Base-by-base conservation (phyloP, 2,888 invertebrate genomes). In the Lithophane socia region DNA sequence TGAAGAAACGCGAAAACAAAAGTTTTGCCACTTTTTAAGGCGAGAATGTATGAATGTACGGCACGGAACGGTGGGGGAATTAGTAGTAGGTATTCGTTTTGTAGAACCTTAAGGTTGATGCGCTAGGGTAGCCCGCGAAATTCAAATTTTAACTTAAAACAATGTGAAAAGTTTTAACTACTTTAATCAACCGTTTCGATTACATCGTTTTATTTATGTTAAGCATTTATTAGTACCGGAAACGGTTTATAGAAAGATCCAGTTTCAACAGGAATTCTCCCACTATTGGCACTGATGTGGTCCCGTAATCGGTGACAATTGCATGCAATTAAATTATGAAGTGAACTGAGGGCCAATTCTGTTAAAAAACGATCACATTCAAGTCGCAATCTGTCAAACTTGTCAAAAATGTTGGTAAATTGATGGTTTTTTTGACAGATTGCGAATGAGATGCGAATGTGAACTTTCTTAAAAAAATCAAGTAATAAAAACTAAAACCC, bases 1-100 rank as follows among this genome's bases (percentile, higher is more conserved):
- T 67, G 79, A 73, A 77, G 83, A 76, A 77, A 79, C 52, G 71
- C 42, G 76, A 70, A 83, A 84, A 80, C 75, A 84, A 87, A 88
- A 87, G 76, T 84, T 88, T 58, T 42, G 69, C 86, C 78, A 80
- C 77, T 82, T 80, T 58, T 77, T 49, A 64, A 49, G 44, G 63
- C 69, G 77, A 29, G 54, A 64, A 60, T 76, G 12, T 58, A 75
- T 65, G 68, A 72, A 61, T 69, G 44, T 44, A 56, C 9, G 52
- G 44, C 16, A 37, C 82, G 58, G 24, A 9, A 13, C 21, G 16
- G 52, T 0, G 18, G n/a, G 16, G 10, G 42, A 79, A 82, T 76
- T 60, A 66, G 3, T n/a, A n/a, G 29, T 29, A 29, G 29, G 37
- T 18, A 66, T 60, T 76, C 83, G 65, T 66, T 78, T 82, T 82